phyloP scores from a whole-genome alignment of 2,888 invertebrate genomes.

The Amphipoea oculea region DNA sequence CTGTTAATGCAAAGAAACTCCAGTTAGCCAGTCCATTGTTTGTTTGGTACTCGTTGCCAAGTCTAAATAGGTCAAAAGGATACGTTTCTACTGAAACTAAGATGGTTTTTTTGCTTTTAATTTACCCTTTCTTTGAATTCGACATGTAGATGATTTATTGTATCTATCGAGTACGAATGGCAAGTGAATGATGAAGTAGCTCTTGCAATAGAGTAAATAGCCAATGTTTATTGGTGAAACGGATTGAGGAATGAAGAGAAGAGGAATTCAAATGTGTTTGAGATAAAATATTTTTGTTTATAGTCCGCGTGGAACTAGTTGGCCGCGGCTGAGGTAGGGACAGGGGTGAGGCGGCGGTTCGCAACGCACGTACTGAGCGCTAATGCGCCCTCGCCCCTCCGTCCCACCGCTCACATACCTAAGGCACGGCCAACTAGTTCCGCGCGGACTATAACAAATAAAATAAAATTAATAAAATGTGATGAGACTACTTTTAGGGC shows the following conservation, averaged over 20 bases:
- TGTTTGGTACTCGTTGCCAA: slow-evolving; percentile 32
- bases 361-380: too few species aligned
- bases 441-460: too few species aligned
- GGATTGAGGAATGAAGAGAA: background rate
- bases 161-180: slow-evolving; percentile 44
- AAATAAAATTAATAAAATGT: too few species aligned
- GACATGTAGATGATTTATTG: slow-evolving; percentile 69
- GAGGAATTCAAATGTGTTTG: background rate
- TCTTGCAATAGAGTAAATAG: slow-evolving; percentile 28
- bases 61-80: slow-evolving; percentile 67
- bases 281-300: background rate
- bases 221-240: slow-evolving; percentile 17
- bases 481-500: background rate
- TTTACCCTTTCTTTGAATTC: slow-evolving; percentile 64
- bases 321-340: too few species aligned
- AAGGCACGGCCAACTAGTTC: too few species aligned
- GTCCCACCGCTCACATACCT: too few species aligned
- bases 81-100: slow-evolving; percentile 50
- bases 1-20: slow-evolving; percentile 12
- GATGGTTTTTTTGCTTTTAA: slow-evolving; percentile 56
- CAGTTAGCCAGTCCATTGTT: slow-evolving; percentile 37
- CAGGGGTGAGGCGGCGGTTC: too few species aligned
- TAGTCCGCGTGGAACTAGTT: too few species aligned
- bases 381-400: too few species aligned
- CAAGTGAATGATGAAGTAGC: slow-evolving; percentile 37